These are phyloP conservation scores for Buphagus erythrorhynchus DNA, from an alignment of 2,797 vertebrate species.

Conservation along the genomic window DNA sequence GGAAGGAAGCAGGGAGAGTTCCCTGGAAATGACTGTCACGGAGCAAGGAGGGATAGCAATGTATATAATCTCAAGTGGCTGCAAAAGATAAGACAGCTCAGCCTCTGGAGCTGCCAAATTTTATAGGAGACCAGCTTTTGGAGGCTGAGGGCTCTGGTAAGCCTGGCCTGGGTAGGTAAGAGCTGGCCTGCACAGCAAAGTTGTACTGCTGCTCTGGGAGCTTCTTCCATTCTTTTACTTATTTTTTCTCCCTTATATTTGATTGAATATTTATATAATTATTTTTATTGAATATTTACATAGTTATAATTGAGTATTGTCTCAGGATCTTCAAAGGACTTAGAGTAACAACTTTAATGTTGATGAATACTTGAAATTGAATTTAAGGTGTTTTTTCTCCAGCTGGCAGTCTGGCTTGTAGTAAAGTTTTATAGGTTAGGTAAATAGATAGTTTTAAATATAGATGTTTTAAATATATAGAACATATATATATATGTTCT, in stretches of 20 bases:
- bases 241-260: neutral
- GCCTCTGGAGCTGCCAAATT: neutral
- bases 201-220: neutral
- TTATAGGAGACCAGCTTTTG: neutral
- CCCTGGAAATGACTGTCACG: neutral
- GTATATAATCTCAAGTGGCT: neutral
- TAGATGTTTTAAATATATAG: neutral
- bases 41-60: neutral
- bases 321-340: slow-evolving; percentile 5
- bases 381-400: slow-evolving; percentile 8
- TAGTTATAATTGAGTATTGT: neutral
- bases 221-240: neutral
- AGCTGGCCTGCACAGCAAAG: neutral
- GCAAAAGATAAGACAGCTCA: neutral
- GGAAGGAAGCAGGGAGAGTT: neutral
- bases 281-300: neutral
- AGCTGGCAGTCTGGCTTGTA: neutral
- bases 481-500: neutral
- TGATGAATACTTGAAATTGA: slow-evolving; percentile 39
- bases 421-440: slow-evolving; percentile 15
- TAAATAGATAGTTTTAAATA: neutral
- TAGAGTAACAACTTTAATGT: neutral
- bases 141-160: neutral
- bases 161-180: neutral
- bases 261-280: neutral